Conservation (phyloP, 2,113 vertebrate genomes). For the Rhinolophus sinicus region DNA sequence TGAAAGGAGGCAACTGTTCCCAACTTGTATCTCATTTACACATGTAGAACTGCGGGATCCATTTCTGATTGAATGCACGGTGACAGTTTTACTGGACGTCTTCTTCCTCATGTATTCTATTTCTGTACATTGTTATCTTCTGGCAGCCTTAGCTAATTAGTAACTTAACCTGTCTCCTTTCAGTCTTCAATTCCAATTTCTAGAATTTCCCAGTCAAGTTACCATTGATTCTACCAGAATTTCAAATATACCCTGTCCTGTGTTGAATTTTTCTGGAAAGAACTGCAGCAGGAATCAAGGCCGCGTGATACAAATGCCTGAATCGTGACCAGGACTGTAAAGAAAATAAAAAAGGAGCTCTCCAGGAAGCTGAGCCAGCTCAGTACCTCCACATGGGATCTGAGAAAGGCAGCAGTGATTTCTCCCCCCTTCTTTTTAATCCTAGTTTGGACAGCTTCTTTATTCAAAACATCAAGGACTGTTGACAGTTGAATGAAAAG, state of each 20-base stretch:
- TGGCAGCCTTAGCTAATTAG: slow-evolving; percentile 36
- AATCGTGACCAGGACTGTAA: slow-evolving; percentile 18
- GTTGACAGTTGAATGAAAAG: slow-evolving; percentile 67
- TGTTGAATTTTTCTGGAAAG: slow-evolving; percentile 50
- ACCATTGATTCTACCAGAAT: slow-evolving; percentile 47
- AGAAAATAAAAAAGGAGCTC: slow-evolving; percentile 41
- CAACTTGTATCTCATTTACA: slow-evolving; percentile 44
- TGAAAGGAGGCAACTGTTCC: background rate
- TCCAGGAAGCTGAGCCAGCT: slow-evolving; percentile 13
- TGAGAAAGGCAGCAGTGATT: slow-evolving; percentile 30
- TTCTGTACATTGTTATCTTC: slow-evolving; percentile 44
- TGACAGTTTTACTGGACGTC: slow-evolving; percentile 6
- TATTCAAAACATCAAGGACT: slow-evolving; percentile 61
- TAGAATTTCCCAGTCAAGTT: slow-evolving; percentile 37
- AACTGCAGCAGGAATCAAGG: slow-evolving; percentile 39
- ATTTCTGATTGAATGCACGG: background rate
- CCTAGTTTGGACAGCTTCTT: slow-evolving; percentile 53
- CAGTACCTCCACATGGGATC: slow-evolving; percentile 16
- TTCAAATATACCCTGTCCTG: background rate
- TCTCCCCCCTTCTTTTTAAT: background rate
- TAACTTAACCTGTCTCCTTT: slow-evolving; percentile 31
- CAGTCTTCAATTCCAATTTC: slow-evolving; percentile 52
- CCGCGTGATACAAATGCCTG: background rate
- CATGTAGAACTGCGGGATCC: background rate
- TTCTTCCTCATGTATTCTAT: background rate